Conservation (phyloP, 2,888 invertebrate genomes). For the Lepidocyrtoides sp. region DNA sequence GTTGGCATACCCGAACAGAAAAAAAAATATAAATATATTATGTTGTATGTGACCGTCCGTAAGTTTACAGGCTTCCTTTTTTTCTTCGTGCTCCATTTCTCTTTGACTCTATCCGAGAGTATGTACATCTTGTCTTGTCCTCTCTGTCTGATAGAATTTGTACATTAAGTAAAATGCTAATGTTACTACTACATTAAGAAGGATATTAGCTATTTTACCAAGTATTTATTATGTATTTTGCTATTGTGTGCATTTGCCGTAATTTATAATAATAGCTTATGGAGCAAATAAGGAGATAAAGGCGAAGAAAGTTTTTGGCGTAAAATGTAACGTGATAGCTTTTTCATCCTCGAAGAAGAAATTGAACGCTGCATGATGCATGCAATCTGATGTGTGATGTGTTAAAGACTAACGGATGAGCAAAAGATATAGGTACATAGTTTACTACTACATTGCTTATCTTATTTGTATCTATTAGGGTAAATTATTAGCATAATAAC, state of each 20-base stretch:
- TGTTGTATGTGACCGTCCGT: constrained; percentile 14
- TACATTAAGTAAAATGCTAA: not conserved
- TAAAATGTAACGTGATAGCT: constrained; percentile 47
- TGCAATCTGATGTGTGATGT: constrained; percentile 44
- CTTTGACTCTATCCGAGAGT: constrained; percentile 49
- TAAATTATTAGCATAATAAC: constrained; percentile 59
- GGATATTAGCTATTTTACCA: not conserved
- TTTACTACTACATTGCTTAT: constrained; percentile 10
- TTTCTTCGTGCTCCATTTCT: constrained; percentile 64
- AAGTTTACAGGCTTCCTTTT: constrained; percentile 50
- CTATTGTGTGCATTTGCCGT: not conserved
- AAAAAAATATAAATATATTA: constrained; percentile 35
- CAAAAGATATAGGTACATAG: too few relatives aligned
- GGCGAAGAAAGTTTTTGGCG: constrained; percentile 70
- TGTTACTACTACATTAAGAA: not conserved
- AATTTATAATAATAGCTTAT: constrained; percentile 15
- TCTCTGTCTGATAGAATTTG: not conserved
- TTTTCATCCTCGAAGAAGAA: not conserved
- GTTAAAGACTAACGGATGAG: not conserved
- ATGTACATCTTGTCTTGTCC: constrained; percentile 14
- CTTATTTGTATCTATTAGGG: constrained; percentile 73
- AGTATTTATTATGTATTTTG: not conserved
- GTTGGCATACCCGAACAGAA: constrained; percentile 44
- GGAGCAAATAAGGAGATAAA: not conserved
- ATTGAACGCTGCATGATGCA: constrained; percentile 39